Evolutionary conservation across 2,113 vertebrate species (phyloP), one percentile per base, ranked within the genome.

Genomic region (Okapia johnstoni): DNA sequence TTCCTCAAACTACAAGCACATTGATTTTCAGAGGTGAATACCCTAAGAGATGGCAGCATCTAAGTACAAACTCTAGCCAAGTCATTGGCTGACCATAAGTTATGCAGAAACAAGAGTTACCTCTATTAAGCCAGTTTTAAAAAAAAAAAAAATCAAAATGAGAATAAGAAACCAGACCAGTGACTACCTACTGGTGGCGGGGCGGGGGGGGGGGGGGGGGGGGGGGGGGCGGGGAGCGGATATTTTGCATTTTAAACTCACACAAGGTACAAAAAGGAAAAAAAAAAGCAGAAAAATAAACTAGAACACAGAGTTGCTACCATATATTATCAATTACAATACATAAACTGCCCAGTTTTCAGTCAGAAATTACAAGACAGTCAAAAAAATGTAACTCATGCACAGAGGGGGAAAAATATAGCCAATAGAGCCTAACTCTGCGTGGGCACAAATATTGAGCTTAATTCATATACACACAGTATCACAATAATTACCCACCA

Each of bases 321-420:
- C 81, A 89, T 40, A 73, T 26, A 26, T 63, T 73, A 79, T 89
- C 88, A 83, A 43, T 81, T 94, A 66, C 12, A 55, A 30, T 86
- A 77, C 3, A 55, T 63, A 91, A 96, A 79, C 76, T 93, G 13
- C 52, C 33, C 7, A 79, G 13, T 97, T 95, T 83, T 87, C 10
- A 58, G 14, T 52, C 85, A 91, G 89, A 97, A 87, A 33, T 79
- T 87, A 86, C 0, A 60, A 92, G 55, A 94, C 60, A 90, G 79
- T 61, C 28, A 15, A 63, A 94, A 60, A 57, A 66, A 76, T 50
- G 36, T 84, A 9, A 87, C 15, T 55, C 48, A 23, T 61, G 16
- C 19, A 12, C 1, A n/a, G 1, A 10, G 10, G 23, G 10, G 26
- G 2, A 40, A 76, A 85, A 54, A 54, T 63, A 21, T 1, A 60